These are phyloP conservation scores for Octopus sinensis DNA, from an alignment of 1,140 invertebrate genomes.

Conservation along the genomic window DNA sequence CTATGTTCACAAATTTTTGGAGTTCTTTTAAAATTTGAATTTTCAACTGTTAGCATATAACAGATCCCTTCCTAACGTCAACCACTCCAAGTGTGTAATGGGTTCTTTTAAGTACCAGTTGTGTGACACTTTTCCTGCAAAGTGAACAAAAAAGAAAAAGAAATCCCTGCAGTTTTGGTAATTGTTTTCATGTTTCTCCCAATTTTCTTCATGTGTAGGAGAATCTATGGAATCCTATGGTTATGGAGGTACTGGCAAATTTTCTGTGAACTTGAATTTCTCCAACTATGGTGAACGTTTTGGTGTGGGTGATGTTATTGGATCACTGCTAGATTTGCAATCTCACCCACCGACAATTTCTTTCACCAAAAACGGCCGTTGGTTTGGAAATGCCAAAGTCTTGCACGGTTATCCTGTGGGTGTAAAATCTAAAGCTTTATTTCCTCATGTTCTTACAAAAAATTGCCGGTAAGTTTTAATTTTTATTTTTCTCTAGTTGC, in stretches of 20 bases:
- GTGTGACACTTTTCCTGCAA: too few species aligned
- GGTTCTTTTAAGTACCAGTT: too few species aligned
- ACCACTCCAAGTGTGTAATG: too few species aligned
- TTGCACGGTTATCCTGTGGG: constrained; percentile 58
- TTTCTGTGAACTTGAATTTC: constrained; percentile 73
- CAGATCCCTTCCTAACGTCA: too few species aligned
- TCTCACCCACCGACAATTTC: constrained; percentile 65
- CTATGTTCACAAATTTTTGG: too few species aligned
- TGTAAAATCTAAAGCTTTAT: constrained; percentile 66
- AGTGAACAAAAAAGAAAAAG: too few species aligned
- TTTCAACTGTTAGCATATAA: too few species aligned
- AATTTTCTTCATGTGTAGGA: constrained; percentile 32
- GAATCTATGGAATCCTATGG: constrained; percentile 81
- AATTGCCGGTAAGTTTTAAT: constrained; percentile 66
- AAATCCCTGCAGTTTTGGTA: too few species aligned
- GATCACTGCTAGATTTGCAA: constrained; percentile 69
- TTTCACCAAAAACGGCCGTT: constrained; percentile 80
- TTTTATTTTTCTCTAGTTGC: not conserved
- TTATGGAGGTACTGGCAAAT: constrained; percentile 80
- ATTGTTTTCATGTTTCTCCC: too few species aligned
- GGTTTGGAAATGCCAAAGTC: constrained; percentile 66
- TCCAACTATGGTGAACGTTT: constrained; percentile 74
- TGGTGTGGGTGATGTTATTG: constrained; percentile 75
- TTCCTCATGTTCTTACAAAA: constrained; percentile 84
- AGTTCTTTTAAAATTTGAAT: too few species aligned